These are phyloP conservation scores for Microcaecilia unicolor DNA, from an alignment of 2,797 vertebrate species.

Conservation along the genomic window DNA sequence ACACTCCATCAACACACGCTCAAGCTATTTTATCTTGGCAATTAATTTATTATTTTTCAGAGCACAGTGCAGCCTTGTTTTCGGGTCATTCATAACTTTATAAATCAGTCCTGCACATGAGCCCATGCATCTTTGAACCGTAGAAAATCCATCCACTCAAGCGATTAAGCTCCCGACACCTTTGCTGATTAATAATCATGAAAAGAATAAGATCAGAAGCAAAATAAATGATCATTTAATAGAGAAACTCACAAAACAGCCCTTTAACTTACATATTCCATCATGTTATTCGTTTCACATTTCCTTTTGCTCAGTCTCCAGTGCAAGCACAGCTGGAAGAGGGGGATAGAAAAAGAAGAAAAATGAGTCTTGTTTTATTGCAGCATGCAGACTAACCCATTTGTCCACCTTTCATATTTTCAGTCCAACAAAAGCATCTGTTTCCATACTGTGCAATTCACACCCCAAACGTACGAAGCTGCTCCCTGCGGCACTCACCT, in stretches of 20 bases:
- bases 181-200: slow-evolving; percentile 75
- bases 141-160: slow-evolving; percentile 72
- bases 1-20: slow-evolving; percentile 92
- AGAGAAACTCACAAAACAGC: slow-evolving; percentile 71
- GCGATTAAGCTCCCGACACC: slow-evolving; percentile 75
- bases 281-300: slow-evolving; percentile 99
- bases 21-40: slow-evolving; percentile 95
- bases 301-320: slow-evolving; percentile 98
- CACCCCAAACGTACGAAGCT: slow-evolving; percentile 61
- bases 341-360: slow-evolving; percentile 70
- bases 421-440: slow-evolving; percentile 99
- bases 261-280: slow-evolving; percentile 95
- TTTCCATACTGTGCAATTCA: slow-evolving; percentile 99
- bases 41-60: slow-evolving; percentile 88
- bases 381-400: slow-evolving; percentile 74
- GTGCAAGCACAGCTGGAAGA: slow-evolving; percentile 96
- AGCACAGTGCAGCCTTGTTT: slow-evolving; percentile 73
- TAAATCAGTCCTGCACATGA: slow-evolving; percentile 84
- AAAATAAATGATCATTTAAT: slow-evolving; percentile 74
- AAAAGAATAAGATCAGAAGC: slow-evolving; percentile 73
- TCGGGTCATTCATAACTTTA: slow-evolving; percentile 97
- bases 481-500: slow-evolving; percentile 76
- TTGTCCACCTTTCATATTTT: slow-evolving; percentile 77
- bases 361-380: slow-evolving; percentile 79
- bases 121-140: slow-evolving; percentile 71